Conservation (phyloP, 2,113 vertebrate genomes). For the Neolamprologus hecqui region DNA sequence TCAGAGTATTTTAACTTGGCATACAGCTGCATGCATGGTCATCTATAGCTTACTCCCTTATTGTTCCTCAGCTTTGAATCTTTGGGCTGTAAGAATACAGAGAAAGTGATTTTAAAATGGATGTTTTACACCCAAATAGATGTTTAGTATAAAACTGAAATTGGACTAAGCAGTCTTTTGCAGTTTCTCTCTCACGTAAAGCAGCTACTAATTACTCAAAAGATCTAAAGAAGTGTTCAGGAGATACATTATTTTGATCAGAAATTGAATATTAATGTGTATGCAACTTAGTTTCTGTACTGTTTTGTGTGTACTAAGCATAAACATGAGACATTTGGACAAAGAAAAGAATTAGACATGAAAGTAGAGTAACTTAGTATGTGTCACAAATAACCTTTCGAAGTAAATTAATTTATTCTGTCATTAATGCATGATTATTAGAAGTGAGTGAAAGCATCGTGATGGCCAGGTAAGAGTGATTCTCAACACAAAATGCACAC, state of each 20-base stretch:
- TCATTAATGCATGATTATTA: neutral
- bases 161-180: neutral
- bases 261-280: neutral
- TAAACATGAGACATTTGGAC: neutral
- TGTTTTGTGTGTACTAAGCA: neutral
- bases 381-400: neutral
- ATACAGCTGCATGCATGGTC: neutral
- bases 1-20: conserved; percentile 25
- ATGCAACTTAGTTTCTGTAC: neutral
- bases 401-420: neutral
- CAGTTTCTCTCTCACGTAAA: neutral
- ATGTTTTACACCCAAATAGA: neutral
- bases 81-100: neutral
- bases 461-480: neutral
- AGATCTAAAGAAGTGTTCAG: neutral
- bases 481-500: neutral
- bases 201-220: neutral
- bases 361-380: neutral
- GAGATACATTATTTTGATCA: neutral
- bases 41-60: neutral
- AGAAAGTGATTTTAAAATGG: neutral
- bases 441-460: neutral
- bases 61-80: neutral
- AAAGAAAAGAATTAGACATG: neutral
- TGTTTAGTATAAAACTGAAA: neutral